Evolutionary conservation across 2,888 invertebrate genomes (phyloP).

Genomic region (Acanthosepion pharaonis): DNA sequence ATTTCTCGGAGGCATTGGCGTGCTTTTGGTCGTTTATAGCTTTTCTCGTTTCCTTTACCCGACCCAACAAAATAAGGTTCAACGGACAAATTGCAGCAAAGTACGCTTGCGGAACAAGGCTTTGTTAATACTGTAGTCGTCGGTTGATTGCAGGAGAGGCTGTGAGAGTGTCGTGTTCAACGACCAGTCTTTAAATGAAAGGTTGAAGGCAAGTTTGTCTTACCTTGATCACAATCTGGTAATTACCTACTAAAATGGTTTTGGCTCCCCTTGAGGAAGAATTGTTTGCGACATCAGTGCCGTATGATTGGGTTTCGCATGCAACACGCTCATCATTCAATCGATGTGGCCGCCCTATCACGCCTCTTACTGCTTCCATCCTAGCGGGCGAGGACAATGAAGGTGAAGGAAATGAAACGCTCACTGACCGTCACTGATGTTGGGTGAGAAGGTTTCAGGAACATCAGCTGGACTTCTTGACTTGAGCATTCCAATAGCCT

Average conservation of each 20-base stretch:
- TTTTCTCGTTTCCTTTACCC: background rate
- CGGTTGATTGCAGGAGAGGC: background rate
- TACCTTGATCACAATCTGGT: constrained; percentile 33
- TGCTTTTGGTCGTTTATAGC: background rate
- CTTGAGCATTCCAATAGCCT: constrained; percentile 33
- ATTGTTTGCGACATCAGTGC: background rate
- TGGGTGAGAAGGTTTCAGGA: constrained; percentile 12
- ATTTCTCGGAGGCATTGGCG: background rate
- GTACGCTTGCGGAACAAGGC: background rate
- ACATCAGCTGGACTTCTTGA: constrained; percentile 22
- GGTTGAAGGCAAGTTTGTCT: constrained; percentile 21
- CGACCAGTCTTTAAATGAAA: constrained; percentile 18
- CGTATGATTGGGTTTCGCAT: constrained; percentile 33
- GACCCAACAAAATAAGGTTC: background rate
- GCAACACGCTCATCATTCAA: constrained; percentile 16
- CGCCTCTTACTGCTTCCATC: background rate
- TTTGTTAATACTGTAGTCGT: background rate
- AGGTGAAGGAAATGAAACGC: constrained; percentile 33
- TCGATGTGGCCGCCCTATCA: background rate
- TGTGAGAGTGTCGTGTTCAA: background rate
- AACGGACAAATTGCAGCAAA: background rate
- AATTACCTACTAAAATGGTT: constrained; percentile 13
- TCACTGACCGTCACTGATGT: constrained; percentile 20
- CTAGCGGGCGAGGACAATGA: background rate
- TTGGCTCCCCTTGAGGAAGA: background rate